phyloP scores from a whole-genome alignment of 2,888 invertebrate genomes.

The Acronicta aceris region DNA sequence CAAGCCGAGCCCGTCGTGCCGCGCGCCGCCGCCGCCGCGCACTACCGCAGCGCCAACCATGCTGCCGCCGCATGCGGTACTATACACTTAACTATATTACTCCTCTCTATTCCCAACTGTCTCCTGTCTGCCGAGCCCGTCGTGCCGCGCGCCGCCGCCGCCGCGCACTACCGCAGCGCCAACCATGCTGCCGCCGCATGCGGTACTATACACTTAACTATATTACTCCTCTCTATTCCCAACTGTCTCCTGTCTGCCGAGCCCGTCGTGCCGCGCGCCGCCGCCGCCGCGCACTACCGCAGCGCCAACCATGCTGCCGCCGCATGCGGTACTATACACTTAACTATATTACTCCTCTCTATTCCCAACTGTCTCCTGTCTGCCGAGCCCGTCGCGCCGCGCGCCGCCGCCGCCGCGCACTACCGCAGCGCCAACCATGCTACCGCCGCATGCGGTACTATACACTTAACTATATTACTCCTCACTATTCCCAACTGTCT shows the following conservation, averaged over 20 bases:
- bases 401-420: slow-evolving; percentile 65
- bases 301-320: slow-evolving; percentile 89
- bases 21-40: slow-evolving; percentile 62
- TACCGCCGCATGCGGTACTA: slow-evolving; percentile 88
- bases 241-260: too few relatives aligned
- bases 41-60: slow-evolving; percentile 88
- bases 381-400: slow-evolving; percentile 83
- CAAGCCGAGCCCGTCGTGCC: slow-evolving; percentile 86
- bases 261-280: slow-evolving; percentile 80
- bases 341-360: too few relatives aligned
- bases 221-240: too few relatives aligned
- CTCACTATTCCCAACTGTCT: too few relatives aligned
- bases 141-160: slow-evolving; percentile 66
- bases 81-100: neutral
- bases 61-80: slow-evolving; percentile 90
- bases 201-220: slow-evolving; percentile 67
- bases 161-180: slow-evolving; percentile 86
- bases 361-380: too few relatives aligned
- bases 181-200: slow-evolving; percentile 89
- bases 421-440: slow-evolving; percentile 89
- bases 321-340: slow-evolving; percentile 78
- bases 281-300: slow-evolving; percentile 82
- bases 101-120: too few relatives aligned
- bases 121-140: slow-evolving; percentile 90
- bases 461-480: neutral